A percentile compares a stretch with the other conserved stretches of the same genome.
Evolutionary conservation across 2,888 invertebrate species (phyloP).

Genomic region (Smittia sp.): DNA sequence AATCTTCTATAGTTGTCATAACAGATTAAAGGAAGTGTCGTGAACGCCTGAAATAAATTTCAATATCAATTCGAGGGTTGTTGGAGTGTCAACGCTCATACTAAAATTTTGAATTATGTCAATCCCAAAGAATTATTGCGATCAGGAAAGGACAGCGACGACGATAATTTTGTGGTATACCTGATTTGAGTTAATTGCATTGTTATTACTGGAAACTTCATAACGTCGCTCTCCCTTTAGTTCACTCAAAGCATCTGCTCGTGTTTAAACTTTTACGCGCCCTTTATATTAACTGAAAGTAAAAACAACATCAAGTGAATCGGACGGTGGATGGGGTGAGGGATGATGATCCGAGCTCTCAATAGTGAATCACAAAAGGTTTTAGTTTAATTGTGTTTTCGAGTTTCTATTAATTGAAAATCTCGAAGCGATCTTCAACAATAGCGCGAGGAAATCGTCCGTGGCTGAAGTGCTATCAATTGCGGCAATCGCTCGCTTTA

Average conservation of each 20-base stretch:
- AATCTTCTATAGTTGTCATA: constrained; percentile 34
- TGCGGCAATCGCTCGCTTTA: constrained; percentile 29
- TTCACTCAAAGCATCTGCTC: constrained; percentile 14
- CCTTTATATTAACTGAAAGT: constrained; percentile 16
- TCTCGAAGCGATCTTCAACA: neutral
- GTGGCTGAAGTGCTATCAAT: constrained; percentile 37
- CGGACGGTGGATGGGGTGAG: constrained; percentile 15
- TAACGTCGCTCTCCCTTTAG: neutral
- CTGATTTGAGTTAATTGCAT: constrained; percentile 38
- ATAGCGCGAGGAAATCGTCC: neutral
- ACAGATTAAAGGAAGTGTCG: constrained; percentile 24
- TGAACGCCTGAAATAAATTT: constrained; percentile 5
- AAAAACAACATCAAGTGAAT: constrained; percentile 25
- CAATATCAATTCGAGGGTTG: neutral
- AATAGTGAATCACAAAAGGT: constrained; percentile 27
- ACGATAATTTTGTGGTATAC: constrained; percentile 17
- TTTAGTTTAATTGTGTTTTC: constrained; percentile 37
- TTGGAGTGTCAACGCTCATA: neutral
- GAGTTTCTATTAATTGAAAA: constrained; percentile 26
- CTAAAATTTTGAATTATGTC: neutral
- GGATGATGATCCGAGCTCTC: constrained; percentile 7
- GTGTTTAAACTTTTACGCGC: constrained; percentile 35
- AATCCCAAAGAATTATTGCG: neutral
- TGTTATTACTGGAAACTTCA: constrained; percentile 5
- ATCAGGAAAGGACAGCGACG: constrained; percentile 10